Evolutionary conservation across 2,113 vertebrate genomes (phyloP).

Genomic region (Mormoops blainvillei): DNA sequence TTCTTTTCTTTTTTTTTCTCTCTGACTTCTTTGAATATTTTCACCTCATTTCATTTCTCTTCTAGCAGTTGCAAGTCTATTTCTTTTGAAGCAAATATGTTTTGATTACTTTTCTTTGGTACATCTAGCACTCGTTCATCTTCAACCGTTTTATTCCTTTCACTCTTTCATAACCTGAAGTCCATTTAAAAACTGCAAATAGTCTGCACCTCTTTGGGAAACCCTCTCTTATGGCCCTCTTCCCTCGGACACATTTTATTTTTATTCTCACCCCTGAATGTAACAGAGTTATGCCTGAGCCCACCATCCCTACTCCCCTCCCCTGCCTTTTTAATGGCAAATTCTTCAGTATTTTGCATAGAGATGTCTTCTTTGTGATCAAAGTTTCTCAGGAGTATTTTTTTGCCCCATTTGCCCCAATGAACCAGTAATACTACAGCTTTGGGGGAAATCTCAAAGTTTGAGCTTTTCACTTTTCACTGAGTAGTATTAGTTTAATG

Average conservation of each 20-base stretch:
- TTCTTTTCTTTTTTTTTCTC: not conserved
- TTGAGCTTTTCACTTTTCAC: slow-evolving; percentile 28
- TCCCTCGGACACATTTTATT: not conserved
- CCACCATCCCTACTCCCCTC: not conserved
- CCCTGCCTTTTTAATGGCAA: not conserved
- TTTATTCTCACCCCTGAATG: not conserved
- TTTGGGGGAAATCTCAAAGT: not conserved
- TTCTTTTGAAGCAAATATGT: not conserved
- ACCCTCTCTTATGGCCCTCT: not conserved
- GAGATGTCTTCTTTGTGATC: not conserved
- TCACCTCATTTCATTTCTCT: not conserved
- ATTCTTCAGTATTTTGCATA: not conserved
- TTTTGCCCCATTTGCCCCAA: not conserved
- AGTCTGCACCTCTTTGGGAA: not conserved
- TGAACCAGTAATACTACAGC: not conserved
- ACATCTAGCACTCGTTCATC: not conserved
- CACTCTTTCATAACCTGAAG: not conserved
- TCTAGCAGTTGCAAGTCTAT: not conserved
- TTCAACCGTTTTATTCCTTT: not conserved
- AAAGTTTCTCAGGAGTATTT: not conserved
- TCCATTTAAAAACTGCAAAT: not conserved
- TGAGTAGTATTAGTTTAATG: not conserved
- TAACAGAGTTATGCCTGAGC: not conserved
- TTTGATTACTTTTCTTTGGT: not conserved
- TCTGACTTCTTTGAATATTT: not conserved